Evolutionary conservation across 2,797 vertebrate species (phyloP).

Genomic region (Catamblyrhynchus diadema): DNA sequence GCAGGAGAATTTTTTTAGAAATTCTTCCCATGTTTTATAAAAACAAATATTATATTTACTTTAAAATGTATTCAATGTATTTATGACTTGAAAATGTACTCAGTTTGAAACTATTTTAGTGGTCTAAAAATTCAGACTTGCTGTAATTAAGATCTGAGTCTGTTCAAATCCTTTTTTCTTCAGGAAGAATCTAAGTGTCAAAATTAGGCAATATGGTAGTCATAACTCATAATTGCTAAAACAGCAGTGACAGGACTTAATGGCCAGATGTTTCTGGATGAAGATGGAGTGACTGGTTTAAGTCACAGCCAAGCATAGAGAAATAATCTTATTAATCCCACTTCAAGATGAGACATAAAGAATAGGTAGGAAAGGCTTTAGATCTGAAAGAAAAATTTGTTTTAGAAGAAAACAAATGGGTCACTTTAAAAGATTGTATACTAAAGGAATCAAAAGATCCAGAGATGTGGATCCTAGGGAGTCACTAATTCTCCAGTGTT

Average conservation of each 20-base stretch:
- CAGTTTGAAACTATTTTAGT: neutral
- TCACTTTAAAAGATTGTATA: neutral
- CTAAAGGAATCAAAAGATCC: neutral
- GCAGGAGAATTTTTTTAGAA: neutral
- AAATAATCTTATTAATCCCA: neutral
- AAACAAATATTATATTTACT: neutral
- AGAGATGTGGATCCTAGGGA: neutral
- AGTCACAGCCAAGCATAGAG: neutral
- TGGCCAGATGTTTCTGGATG: neutral
- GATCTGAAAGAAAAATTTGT: neutral
- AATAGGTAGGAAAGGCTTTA: neutral
- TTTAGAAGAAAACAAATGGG: neutral
- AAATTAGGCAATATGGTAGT: neutral
- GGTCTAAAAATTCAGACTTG: neutral
- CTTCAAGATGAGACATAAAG: neutral
- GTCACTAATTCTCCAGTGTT: neutral
- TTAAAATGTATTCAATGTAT: neutral
- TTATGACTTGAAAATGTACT: neutral
- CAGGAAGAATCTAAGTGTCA: neutral
- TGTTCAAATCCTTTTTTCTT: neutral
- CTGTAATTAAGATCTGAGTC: neutral
- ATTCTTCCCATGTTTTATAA: neutral
- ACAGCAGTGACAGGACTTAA: neutral
- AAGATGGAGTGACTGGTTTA: neutral
- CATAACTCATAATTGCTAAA: neutral